Base-by-base conservation (phyloP, 2,888 invertebrate species). In the Ganaspis brasiliensis region DNA sequence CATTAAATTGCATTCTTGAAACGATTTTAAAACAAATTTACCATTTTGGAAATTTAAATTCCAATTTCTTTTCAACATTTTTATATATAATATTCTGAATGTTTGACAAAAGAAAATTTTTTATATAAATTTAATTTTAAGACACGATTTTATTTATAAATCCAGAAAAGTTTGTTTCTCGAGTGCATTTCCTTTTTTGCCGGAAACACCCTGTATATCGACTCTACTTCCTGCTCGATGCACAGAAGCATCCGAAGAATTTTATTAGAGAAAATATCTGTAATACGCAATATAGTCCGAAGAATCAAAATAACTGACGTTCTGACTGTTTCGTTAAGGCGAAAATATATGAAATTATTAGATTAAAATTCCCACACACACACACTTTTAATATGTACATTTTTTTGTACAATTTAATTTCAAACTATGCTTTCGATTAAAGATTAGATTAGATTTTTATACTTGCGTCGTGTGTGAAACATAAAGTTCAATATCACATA, bases 261-360 rank as follows among this genome's bases (percentile, higher is more conserved):
- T 67, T 67, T 67, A 67, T 67, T 67, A 67, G 67, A 21, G 67
- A 45, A 67, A 40, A 40, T 40, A 67, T 40, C 40, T 45, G 21
- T 40, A 45, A 67, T 67, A 67, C 24, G 40, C 67, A 67, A 31
- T 59, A 59, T 59, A 59, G 59, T 14, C 31, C 8, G 9, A 35
- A 31, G 31, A 59, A 67, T 45, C 67, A 40, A 24, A n/a, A 67
- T 37, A 40, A 24, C n/a, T 40, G 67, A 56, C 56, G 26, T 56
- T 56, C 10, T 10, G 9, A 1, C 45, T 45, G n/a, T 67, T 67
- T 67, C 16, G 37, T 67, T 67, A 24, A 45, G 45, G 24, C 2
- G 1, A 4, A 37, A 21, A 45, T 37, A 40, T 2, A 21, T 37
- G 19, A 37, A 40, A 21, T 6, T 24, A 21, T 1, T 37, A n/a